Conservation (phyloP, 2,888 invertebrate species). For the Shargacucullia verbasci region DNA sequence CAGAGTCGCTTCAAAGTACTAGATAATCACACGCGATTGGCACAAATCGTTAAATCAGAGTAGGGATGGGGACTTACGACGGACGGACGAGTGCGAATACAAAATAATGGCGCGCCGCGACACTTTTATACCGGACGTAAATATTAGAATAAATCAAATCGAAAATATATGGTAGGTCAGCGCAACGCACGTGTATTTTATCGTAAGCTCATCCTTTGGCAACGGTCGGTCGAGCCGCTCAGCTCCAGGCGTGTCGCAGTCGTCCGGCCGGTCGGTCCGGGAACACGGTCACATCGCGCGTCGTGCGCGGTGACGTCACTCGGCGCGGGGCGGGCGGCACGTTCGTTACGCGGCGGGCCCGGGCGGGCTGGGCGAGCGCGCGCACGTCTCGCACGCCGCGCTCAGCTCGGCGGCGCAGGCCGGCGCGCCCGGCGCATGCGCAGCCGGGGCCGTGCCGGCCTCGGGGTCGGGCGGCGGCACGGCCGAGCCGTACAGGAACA, state of each 20-base stretch:
- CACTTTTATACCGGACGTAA: slow-evolving; percentile 26
- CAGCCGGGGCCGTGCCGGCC: no score
- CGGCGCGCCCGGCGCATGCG: no score
- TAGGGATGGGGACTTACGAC: slow-evolving; percentile 44
- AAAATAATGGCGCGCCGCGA: slow-evolving; percentile 30
- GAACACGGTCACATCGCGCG: slow-evolving; percentile 23
- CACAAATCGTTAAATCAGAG: slow-evolving; percentile 58
- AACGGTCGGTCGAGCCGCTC: slow-evolving; percentile 18
- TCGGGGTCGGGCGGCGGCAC: slow-evolving; percentile 75
- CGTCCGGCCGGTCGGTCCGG: slow-evolving; percentile 18
- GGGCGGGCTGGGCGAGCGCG: slow-evolving; percentile 7
- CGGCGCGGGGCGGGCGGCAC: slow-evolving; percentile 21
- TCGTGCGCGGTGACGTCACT: slow-evolving; percentile 25
- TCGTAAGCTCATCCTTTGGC: slow-evolving; percentile 43
- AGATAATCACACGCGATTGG: slow-evolving; percentile 63
- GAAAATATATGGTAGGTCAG: slow-evolving; percentile 34
- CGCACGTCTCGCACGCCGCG: slow-evolving; percentile 2
- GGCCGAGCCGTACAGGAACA: slow-evolving; percentile 82
- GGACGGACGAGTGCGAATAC: slow-evolving; percentile 48
- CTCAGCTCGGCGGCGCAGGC: no score
- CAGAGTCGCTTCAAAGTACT: slow-evolving; percentile 62
- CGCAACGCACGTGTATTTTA: slow-evolving; percentile 32
- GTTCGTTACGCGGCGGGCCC: slow-evolving; percentile 37
- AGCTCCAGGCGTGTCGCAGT: slow-evolving; percentile 11
- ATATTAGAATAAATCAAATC: slow-evolving; percentile 32